Conservation (phyloP, 2,888 invertebrate genomes). For the Bellardia pandia region DNA sequence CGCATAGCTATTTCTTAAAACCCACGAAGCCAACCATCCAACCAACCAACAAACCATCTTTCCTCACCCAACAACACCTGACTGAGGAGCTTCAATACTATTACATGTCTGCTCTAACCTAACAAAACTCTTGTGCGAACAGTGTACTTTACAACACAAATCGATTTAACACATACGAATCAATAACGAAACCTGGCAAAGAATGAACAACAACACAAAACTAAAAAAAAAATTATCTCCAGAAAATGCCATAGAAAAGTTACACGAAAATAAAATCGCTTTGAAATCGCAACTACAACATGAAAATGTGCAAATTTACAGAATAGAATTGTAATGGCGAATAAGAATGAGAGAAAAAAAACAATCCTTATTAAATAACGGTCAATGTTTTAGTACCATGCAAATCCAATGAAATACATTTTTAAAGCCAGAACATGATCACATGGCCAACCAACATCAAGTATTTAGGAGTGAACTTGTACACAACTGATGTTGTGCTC, state of each 20-base stretch:
- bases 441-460: not conserved
- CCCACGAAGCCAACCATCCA: slow-evolving; percentile 1
- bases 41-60: not conserved
- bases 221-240: not conserved
- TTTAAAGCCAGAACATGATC: slow-evolving; percentile 4
- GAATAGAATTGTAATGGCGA: slow-evolving; percentile 22
- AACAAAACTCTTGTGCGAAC: slow-evolving; percentile 55
- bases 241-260: slow-evolving; percentile 12
- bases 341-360: slow-evolving; percentile 8
- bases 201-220: not conserved
- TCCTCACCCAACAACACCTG: slow-evolving; percentile 45
- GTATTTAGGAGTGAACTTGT: not conserved
- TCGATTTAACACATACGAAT: slow-evolving; percentile 58
- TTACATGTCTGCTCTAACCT: slow-evolving; percentile 26
- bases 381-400: slow-evolving; percentile 48
- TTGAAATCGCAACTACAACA: slow-evolving; percentile 21
- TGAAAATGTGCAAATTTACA: slow-evolving; percentile 39
- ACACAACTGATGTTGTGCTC: not conserved
- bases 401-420: slow-evolving; percentile 19
- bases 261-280: slow-evolving; percentile 22
- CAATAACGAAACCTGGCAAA: slow-evolving; percentile 22
- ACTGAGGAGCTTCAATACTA: slow-evolving; percentile 10
- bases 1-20: slow-evolving; percentile 66
- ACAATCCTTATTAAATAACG: slow-evolving; percentile 64
- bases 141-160: slow-evolving; percentile 62